Base-by-base conservation (phyloP, 2,888 invertebrate species). In the Drosophila anomalata region DNA sequence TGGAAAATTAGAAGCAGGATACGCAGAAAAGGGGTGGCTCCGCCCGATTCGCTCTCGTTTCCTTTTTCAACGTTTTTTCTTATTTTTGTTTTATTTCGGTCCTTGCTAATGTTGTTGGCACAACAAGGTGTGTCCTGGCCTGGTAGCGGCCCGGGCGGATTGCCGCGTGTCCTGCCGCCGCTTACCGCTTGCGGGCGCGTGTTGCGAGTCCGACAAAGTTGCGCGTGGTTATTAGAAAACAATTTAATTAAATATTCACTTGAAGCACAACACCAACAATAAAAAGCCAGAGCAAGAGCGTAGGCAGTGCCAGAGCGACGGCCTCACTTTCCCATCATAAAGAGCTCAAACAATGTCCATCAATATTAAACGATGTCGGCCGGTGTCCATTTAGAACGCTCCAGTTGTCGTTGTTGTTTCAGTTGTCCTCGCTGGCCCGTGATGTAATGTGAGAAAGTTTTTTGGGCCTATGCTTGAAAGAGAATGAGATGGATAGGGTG, bases 171-270 rank as follows among this genome's bases (percentile, higher is more conserved):
- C 71, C 79, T 75, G 65, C 51, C 81, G 67, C 52, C 72, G 60
- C 42, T 55, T 70, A 50, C 57, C 73, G 75, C 57, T 77, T 73
- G 73, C 59, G 68, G 78, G 68, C 80, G 80, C 81, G 78, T 83
- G 81, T 67, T 66, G 36, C 53, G 67, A 69, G 53, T 65, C 46
- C 83, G 62, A 76, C 83, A 78, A 77, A 79, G 79, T 78, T 79
- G 80, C 76, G 75, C 81, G 70, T 79, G 81, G 81, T 87, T 90
- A 89, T 90, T 89, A 89, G 89, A 90, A 90, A 90, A 90, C 90
- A 90, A 89, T 90, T 90, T 90, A 90, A 90, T 90, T 90, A 90
- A 90, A 90, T 90, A 90, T 89, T 88, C 89, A 89, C 87, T 90
- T 85, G 83, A 89, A 88, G 74, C 67, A 67, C 62, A 63, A 51